These are phyloP conservation scores for Macrochelys suwanniensis DNA, from an alignment of 2,797 vertebrate genomes.

Conservation along the genomic window DNA sequence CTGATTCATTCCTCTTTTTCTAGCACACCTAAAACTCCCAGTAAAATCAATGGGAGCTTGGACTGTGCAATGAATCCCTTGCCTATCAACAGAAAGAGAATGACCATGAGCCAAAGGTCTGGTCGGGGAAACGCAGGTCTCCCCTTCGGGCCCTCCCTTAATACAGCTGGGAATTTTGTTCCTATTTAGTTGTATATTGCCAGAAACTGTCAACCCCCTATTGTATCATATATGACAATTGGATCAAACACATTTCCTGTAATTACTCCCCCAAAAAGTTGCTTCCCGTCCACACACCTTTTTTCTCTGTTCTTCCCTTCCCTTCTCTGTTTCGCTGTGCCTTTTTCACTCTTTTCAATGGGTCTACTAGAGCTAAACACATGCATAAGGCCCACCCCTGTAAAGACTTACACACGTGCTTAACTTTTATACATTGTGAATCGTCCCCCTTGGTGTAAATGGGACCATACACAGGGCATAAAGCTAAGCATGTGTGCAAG, in stretches of 20 bases:
- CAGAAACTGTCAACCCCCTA: not conserved
- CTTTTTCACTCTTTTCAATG: not conserved
- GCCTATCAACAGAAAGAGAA: not conserved
- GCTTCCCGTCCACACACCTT: not conserved
- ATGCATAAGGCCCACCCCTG: not conserved
- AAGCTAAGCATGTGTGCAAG: not conserved
- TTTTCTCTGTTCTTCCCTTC: not conserved
- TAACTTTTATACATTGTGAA: not conserved
- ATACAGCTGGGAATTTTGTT: not conserved
- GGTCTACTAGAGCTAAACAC: not conserved
- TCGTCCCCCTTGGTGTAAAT: fast-evolving
- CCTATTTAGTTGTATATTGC: not conserved
- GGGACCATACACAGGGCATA: not conserved
- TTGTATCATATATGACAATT: not conserved
- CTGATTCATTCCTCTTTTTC: not conserved
- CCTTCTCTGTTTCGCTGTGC: not conserved
- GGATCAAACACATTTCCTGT: not conserved
- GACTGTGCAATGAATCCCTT: not conserved
- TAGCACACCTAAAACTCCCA: not conserved
- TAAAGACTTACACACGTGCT: not conserved
- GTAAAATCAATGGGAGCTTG: not conserved
- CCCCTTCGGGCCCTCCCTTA: not conserved
- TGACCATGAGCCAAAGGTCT: not conserved
- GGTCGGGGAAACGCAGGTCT: not conserved
- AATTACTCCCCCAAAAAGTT: not conserved